phyloP scores from a whole-genome alignment of 2,797 vertebrate species.

The Masticophis lateralis region DNA sequence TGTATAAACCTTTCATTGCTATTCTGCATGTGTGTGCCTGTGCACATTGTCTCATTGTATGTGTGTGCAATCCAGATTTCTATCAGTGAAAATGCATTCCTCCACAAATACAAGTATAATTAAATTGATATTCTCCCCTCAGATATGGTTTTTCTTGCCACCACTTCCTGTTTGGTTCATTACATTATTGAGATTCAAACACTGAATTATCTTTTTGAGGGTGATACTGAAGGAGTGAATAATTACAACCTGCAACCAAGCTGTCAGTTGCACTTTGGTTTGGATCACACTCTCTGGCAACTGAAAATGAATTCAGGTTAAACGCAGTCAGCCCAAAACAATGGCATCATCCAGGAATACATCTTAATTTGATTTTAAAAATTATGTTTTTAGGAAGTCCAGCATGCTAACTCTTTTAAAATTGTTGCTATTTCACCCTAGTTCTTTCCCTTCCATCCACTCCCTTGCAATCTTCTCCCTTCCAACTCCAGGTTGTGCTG shows the following conservation, averaged over 20 bases:
- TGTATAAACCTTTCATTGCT: neutral
- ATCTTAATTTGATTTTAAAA: constrained; percentile 40
- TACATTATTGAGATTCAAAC: constrained; percentile 2
- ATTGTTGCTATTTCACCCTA: constrained; percentile 6
- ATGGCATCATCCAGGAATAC: constrained; percentile 48
- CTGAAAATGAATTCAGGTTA: neutral
- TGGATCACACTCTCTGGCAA: neutral
- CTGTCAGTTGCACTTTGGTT: constrained; percentile 16
- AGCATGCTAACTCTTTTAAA: constrained; percentile 27
- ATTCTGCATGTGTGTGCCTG: neutral
- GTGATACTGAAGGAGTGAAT: neutral
- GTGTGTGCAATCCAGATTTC: neutral
- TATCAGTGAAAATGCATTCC: neutral
- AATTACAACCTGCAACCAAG: neutral
- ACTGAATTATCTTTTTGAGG: neutral
- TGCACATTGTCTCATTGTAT: neutral
- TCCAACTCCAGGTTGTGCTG: neutral
- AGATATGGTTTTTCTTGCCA: neutral
- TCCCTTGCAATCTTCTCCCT: constrained; percentile 4
- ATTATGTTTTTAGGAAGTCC: constrained; percentile 56
- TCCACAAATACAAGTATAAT: neutral
- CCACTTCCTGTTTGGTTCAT: neutral
- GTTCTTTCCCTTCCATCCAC: neutral
- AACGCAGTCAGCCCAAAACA: constrained; percentile 12
- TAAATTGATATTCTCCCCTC: neutral